These are phyloP conservation scores for Baryphthengus martii DNA, from an alignment of 2,113 vertebrate genomes.

Conservation along the genomic window DNA sequence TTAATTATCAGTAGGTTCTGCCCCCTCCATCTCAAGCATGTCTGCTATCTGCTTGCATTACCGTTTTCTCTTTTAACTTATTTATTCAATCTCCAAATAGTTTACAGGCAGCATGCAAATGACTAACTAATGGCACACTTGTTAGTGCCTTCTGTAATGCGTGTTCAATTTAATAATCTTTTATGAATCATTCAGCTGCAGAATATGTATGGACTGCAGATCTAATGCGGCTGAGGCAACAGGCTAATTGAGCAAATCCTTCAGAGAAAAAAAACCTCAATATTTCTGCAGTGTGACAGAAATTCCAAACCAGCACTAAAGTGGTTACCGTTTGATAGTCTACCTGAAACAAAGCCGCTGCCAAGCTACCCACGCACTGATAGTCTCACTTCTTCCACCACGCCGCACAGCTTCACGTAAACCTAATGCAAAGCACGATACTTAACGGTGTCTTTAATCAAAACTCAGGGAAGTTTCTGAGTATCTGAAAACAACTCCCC, in stretches of 20 bases:
- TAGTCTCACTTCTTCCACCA: background rate
- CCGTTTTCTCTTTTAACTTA: background rate
- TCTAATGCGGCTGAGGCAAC: background rate
- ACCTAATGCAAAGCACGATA: background rate
- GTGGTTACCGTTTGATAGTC: background rate
- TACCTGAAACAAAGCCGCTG: background rate
- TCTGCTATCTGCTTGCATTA: background rate
- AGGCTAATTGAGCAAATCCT: background rate
- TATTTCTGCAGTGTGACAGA: background rate
- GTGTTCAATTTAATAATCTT: background rate
- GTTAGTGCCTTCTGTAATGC: slow-evolving; percentile 21
- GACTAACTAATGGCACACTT: slow-evolving; percentile 13
- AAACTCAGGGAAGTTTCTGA: background rate
- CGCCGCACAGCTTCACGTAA: background rate
- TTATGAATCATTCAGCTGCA: background rate
- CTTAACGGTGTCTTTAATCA: background rate
- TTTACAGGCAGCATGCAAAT: background rate
- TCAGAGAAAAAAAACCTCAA: background rate
- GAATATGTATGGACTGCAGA: background rate
- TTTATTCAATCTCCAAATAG: background rate
- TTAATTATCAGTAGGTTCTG: background rate
- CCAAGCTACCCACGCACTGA: no score
- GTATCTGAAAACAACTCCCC: background rate
- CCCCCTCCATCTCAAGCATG: background rate
- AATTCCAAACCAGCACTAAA: background rate